phyloP scores from a whole-genome alignment of 1,140 invertebrate genomes.

The Drosophila jambulina region DNA sequence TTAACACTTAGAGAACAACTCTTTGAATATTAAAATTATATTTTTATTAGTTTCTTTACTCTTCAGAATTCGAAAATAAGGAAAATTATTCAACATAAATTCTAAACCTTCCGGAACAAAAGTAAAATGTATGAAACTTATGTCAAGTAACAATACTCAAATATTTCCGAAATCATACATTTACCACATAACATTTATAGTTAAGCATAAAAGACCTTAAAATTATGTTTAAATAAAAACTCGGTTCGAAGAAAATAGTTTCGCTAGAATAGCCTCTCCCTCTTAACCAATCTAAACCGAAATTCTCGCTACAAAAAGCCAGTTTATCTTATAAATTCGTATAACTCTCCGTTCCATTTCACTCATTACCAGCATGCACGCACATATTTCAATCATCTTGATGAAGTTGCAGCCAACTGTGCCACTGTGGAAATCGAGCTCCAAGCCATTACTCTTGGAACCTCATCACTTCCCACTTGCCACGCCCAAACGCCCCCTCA shows the following conservation, averaged over 20 bases:
- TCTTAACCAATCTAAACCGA: background rate
- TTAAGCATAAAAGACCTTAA: background rate
- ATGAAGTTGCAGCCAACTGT: slow-evolving; percentile 50
- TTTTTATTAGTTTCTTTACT: too few relatives aligned
- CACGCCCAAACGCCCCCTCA: slow-evolving; percentile 27
- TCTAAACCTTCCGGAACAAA: too few relatives aligned
- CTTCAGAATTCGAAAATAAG: too few relatives aligned
- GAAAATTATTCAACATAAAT: too few relatives aligned
- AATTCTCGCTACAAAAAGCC: slow-evolving; percentile 5
- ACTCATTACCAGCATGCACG: slow-evolving; percentile 40
- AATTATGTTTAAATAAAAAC: background rate
- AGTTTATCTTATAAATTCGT: slow-evolving; percentile 10
- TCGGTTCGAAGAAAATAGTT: background rate
- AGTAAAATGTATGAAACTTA: too few relatives aligned
- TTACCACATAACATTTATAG: background rate
- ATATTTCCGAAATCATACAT: background rate
- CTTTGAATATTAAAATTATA: too few relatives aligned
- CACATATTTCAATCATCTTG: slow-evolving; percentile 56
- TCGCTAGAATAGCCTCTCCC: background rate
- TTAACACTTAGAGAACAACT: too few relatives aligned
- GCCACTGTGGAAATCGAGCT: slow-evolving; percentile 43
- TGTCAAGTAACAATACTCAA: too few relatives aligned
- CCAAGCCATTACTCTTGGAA: slow-evolving; percentile 46
- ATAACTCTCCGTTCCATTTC: slow-evolving; percentile 23
- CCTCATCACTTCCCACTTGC: slow-evolving; percentile 18